A percentile compares a stretch with the other conserved stretches of the same genome.
These are phyloP conservation scores for Maccullochella peelii DNA, from an alignment of 2,113 vertebrate species.

Conservation along the genomic window DNA sequence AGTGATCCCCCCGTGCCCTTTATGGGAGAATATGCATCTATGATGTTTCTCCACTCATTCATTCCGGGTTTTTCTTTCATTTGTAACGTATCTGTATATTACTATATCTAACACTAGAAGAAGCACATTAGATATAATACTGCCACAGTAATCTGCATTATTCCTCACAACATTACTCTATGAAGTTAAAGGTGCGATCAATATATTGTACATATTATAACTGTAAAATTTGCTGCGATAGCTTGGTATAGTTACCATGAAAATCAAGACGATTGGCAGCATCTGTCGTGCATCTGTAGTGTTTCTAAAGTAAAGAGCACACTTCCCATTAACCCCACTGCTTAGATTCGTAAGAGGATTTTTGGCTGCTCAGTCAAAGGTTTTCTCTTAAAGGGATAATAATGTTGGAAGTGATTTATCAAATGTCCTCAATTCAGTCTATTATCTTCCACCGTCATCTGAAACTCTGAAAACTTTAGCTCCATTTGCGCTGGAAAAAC, in stretches of 20 bases:
- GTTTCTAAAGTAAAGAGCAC: constrained; percentile 26
- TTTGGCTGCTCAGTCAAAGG: constrained; percentile 29
- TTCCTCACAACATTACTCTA: neutral
- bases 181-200: neutral
- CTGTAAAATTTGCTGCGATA: neutral
- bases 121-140: neutral
- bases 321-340: constrained; percentile 17
- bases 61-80: no score
- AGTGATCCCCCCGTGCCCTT: no score
- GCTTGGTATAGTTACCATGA: neutral
- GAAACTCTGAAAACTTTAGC: constrained; percentile 8
- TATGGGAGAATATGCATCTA: no score
- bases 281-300: constrained; percentile 7
- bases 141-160: neutral
- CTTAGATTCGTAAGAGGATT: constrained; percentile 13
- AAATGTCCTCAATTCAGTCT: constrained; percentile 23
- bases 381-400: constrained; percentile 7
- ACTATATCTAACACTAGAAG: no score
- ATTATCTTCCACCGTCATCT: constrained; percentile 7
- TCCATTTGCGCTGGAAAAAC: neutral
- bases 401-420: constrained; percentile 37
- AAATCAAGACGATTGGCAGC: constrained; percentile 19
- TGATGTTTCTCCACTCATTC: no score
- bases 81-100: no score
- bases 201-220: neutral